Base-by-base conservation (phyloP, 2,888 invertebrate genomes). In the Adela reaumurella region DNA sequence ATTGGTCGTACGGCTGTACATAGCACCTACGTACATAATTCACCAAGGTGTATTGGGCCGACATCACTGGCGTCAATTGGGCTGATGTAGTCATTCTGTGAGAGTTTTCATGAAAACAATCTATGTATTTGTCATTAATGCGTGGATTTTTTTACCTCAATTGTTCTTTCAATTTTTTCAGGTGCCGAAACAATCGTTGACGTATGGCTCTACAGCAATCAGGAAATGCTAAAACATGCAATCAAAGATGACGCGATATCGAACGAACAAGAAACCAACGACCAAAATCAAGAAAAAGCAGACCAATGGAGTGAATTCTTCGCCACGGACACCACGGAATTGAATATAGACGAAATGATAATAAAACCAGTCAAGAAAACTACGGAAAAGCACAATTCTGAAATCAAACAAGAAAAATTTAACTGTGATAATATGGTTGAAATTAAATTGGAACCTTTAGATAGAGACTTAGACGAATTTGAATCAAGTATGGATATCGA, bases 171-270 rank as follows among this genome's bases (percentile, higher is more conserved):
- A 54, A 55, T 43, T 67, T 58, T 59, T 76, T 14, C 67, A 86
- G 92, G 93, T 43, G 86, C 89, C 11, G 94, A 94, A 74, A 94
- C 92, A 0, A 63, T 88, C 10, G 83, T 89, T 0, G 89, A 90
- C 58, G 81, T 90, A 4, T 89, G 88, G 86, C 56, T 88, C 0
- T 82, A 84, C 58, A 74, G 76, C 29, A 74, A 76, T 1, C 65
- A 63, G 24, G 71, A 74, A 41, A 79, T 79, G 79, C 18, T 74
- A 1, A 57, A 68, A 52, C 69, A 63, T 46, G 69, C 70, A 20
- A 69, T 61, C 56, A 67, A 63, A 50, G 74, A 74, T 8, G 59
- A 51, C 1, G 19, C 4, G 2, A 35, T 29, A 11, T 41, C 45
- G 45, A 50, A 11, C 8, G 41, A 44, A 20, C 35, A 6, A 0